Evolutionary conservation across 2,888 invertebrate species (phyloP).

Genomic region (Stomorhina lunata): DNA sequence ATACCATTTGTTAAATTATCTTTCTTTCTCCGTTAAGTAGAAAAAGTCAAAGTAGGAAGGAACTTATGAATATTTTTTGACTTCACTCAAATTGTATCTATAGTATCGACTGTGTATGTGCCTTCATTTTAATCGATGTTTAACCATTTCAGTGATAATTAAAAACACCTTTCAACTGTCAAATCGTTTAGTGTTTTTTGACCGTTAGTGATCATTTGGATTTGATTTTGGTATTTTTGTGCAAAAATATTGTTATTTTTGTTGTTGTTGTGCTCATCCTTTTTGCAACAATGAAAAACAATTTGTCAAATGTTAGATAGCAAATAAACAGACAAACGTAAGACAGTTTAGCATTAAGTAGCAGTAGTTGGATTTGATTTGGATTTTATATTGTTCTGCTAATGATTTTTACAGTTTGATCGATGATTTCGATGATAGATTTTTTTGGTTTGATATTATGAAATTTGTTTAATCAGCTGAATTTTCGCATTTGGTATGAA

Average conservation of each 20-base stretch:
- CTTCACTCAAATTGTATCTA: background rate
- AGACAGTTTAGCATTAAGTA: slow-evolving; percentile 34
- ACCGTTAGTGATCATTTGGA: slow-evolving; percentile 35
- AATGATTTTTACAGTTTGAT: slow-evolving; percentile 58
- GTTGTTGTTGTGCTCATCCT: slow-evolving; percentile 69
- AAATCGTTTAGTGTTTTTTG: slow-evolving; percentile 62
- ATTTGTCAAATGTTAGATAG: slow-evolving; percentile 71
- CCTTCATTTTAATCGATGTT: slow-evolving; percentile 58
- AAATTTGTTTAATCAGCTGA: slow-evolving; percentile 59
- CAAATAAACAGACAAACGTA: slow-evolving; percentile 39
- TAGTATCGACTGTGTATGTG: background rate
- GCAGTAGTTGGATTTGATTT: too few species aligned
- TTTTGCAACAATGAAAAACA: slow-evolving; percentile 70
- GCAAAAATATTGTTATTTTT: slow-evolving; percentile 69
- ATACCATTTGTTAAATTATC: slow-evolving; percentile 48
- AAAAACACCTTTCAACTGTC: slow-evolving; percentile 78
- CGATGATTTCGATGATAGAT: slow-evolving; percentile 53
- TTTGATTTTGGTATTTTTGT: slow-evolving; percentile 47
- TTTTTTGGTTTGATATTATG: background rate
- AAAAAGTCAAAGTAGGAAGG: too few species aligned
- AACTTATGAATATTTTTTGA: slow-evolving; percentile 3
- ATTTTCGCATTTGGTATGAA: background rate
- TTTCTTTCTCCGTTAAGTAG: slow-evolving; percentile 6
- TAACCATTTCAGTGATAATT: slow-evolving; percentile 71
- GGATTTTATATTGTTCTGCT: slow-evolving; percentile 27